These are phyloP conservation scores for Phalacrocorax pelagicus DNA, from an alignment of 2,113 vertebrate species.

Conservation along the genomic window DNA sequence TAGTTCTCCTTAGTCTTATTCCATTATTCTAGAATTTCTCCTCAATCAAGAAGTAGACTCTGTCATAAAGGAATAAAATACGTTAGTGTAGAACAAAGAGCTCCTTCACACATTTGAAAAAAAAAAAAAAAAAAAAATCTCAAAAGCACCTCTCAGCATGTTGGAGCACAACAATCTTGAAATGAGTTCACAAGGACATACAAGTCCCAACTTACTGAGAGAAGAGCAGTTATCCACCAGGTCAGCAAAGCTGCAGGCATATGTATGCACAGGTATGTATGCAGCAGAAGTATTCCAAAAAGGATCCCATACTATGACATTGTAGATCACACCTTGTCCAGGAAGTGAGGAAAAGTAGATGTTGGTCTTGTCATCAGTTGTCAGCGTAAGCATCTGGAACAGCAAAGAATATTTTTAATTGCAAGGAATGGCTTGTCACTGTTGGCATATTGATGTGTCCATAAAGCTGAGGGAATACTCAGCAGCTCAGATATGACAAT, in stretches of 20 bases:
- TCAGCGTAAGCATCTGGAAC: conserved; percentile 80
- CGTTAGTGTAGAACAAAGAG: not conserved
- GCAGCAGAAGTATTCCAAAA: conserved; percentile 85
- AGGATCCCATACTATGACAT: conserved; percentile 89
- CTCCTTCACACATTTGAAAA: not conserved
- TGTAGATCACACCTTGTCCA: conserved; percentile 92
- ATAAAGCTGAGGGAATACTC: not conserved
- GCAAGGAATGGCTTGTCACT: not conserved
- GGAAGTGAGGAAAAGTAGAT: conserved; percentile 84
- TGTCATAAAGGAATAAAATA: not conserved
- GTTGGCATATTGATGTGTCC: not conserved
- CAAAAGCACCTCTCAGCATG: not conserved
- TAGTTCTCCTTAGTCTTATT: not conserved
- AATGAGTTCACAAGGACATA: not conserved
- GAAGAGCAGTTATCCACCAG: conserved; percentile 79
- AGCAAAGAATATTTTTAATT: not conserved
- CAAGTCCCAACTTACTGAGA: conserved; percentile 75
- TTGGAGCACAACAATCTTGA: not conserved
- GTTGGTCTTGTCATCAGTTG: conserved; percentile 74
- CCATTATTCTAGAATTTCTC: not conserved
- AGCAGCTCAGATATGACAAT: not conserved
- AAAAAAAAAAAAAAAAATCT: not conserved
- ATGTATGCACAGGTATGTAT: conserved; percentile 89
- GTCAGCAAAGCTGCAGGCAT: conserved; percentile 86
- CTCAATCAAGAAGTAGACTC: not conserved